Evolutionary conservation across 2,797 vertebrate genomes (phyloP), one percentile per base, ranked within the genome.

Genomic region (Coregonus ussuriensis): DNA sequence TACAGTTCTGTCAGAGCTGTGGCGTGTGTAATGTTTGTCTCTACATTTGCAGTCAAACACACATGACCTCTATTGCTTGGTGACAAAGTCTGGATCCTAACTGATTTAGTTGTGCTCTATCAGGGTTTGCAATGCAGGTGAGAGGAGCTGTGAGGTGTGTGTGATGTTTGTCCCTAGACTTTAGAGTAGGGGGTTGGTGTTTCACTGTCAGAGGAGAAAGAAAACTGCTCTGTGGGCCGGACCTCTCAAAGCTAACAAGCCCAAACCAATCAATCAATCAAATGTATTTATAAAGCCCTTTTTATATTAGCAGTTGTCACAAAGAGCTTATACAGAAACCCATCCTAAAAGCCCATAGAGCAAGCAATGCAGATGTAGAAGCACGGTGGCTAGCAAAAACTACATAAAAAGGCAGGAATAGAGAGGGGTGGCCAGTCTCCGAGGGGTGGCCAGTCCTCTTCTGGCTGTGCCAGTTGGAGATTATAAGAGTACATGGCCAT

Each of bases 201-300:
- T 47, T 84, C 77, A 33, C 53, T 31, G 56, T 0, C 62, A 21
- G 70, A 47, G 54, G 81, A 81, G 53, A 78, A 68, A 75, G 79
- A 72, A 77, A 63, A n/a, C 14, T 29, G 63, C 54, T n/a, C 54
- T 0, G 52, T 69, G 72, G 31, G 52, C 31, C 1, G 29, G 35
- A 52, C 80, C 76, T 84, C 31, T 83, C 72, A 87, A 76, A 76
- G 52, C 74, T 82, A 84, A 82, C 85, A 80, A 41, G 41, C 41
- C 7, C 41, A 41, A 47, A 47, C 4, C 35, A 35, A 35, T 11
- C 41, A 37, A 37, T 37, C 35, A 11, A 47, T 47, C 41, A 3
- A 47, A 47, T 11, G 41, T 47, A 11, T 47, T 47, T 47, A 1
- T 47, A 47, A 47, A 47, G 41, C 11, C 41, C 9, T 13, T 47